Evolutionary conservation across 1,140 invertebrate genomes (phyloP), one percentile per base, ranked within the genome.

Genomic region (Caligus rogercresseyi): DNA sequence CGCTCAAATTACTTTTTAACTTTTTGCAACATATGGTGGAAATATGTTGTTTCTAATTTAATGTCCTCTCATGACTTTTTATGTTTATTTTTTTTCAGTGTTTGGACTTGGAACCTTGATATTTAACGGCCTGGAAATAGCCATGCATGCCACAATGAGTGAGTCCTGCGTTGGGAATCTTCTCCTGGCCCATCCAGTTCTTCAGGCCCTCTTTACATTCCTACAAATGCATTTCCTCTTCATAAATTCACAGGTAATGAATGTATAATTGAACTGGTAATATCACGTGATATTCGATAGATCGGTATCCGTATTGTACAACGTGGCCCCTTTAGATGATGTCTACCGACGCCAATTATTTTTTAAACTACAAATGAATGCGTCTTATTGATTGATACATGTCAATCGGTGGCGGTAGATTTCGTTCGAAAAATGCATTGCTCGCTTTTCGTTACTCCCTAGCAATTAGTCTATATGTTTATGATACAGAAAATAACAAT

Each of bases 221-320:
- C 71, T 81, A 19, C 81, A 83, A 70, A 81, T 83, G 75, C 81
- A 83, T 69, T 83, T 83, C 69, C 74, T 83, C 15, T 83, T 83
- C 67, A 78, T 82, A 56, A 83, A 83, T 69, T 82, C 81, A 1
- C 80, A 82, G 75, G 81, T 81, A 70, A 73, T 68, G 4, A 77
- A 79, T n/a, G n/a, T n/a, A n/a, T n/a, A n/a, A n/a, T n/a, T n/a
- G n/a, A n/a, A n/a, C n/a, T n/a, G 1, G 77, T 79, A 63, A 74
- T 71, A 64, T 79, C 79, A 62, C 77, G 78, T 3, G 66, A 43
- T 11, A 43, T 43, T 43, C 78, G 16, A 71, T 75, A 18, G 78
- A 78, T 1, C 15, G 55, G 55, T 57, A 57, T 13, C 7, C 7
- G 18, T 18, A 11, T 54, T 18, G 21, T 18, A n/a, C n/a, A 51